Percentiles rank a stretch among this genome's conserved stretches.
Conservation (phyloP, 2,888 invertebrate genomes). For the Drosophila birchii region DNA sequence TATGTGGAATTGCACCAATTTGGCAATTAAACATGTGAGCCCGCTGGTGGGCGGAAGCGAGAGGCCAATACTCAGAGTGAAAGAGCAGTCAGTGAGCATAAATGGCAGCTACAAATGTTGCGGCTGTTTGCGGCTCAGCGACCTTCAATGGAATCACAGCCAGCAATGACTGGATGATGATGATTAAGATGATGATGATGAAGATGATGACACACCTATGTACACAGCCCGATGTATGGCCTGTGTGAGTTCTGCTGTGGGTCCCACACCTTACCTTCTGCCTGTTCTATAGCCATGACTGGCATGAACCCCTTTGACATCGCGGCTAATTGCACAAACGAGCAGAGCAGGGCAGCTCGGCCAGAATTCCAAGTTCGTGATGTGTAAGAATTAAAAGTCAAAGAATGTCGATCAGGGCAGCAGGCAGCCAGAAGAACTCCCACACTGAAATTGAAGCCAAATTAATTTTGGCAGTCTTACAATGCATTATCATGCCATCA, state of each 20-base stretch:
- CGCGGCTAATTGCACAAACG: slow-evolving; percentile 71
- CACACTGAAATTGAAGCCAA: slow-evolving; percentile 14
- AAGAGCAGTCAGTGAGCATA: slow-evolving; percentile 52
- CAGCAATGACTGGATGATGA: slow-evolving; percentile 31
- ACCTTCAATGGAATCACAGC: slow-evolving; percentile 70
- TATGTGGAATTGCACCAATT: slow-evolving; percentile 80
- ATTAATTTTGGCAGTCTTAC: slow-evolving; percentile 29
- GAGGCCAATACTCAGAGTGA: slow-evolving; percentile 31
- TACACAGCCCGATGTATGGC: slow-evolving; percentile 45
- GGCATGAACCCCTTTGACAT: slow-evolving; percentile 75
- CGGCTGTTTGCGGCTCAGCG: slow-evolving; percentile 43
- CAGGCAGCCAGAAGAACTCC: slow-evolving; percentile 22
- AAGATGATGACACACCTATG: slow-evolving; percentile 75
- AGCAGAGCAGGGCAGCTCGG: slow-evolving; percentile 45
- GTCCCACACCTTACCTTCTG: slow-evolving; percentile 75
- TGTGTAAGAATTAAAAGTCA: slow-evolving; percentile 52
- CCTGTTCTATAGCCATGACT: slow-evolving; percentile 53
- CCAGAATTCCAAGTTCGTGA: slow-evolving; percentile 64
- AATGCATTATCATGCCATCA: slow-evolving; percentile 26
- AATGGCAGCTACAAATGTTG: slow-evolving; percentile 66
- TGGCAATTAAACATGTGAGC: slow-evolving; percentile 76
- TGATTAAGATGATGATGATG: slow-evolving; percentile 36
- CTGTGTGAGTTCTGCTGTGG: slow-evolving; percentile 46
- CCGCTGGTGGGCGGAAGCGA: slow-evolving; percentile 38
- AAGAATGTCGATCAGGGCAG: slow-evolving; percentile 27